Base-by-base conservation (phyloP, 1,140 invertebrate genomes). In the Wasmannia auropunctata region DNA sequence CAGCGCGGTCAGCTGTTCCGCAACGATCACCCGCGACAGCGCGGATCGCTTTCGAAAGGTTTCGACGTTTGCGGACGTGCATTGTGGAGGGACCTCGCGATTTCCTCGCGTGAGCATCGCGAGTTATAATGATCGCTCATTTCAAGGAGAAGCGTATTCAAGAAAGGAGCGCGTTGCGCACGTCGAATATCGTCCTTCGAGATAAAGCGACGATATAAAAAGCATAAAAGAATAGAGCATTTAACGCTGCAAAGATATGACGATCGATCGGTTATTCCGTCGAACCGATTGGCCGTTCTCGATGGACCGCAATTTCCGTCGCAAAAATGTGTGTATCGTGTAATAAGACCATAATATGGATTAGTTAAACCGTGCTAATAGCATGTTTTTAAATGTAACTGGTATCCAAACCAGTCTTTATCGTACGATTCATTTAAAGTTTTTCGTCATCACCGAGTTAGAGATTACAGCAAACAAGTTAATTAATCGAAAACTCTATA, bases 371-470 rank as follows among this genome's bases (percentile, higher is more conserved):
- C 34, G 10, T 40, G 28, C 28, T 3, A 3, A 19, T 22, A 63
- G 19, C 37, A 43, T 7, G n/a, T 69, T 72, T 72, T 72, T 51
- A 46, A 83, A 25, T 58, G 51, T 74, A 60, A 81, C 65, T 22
- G 37, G 11, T 46, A 81, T 43, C 58, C 40, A 58, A 81, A 58
- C 51, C 51, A 19, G 51, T 58, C 76, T 63, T 70, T 74, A 74
- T 83, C 79, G 79, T 28, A n/a, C 67, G 40, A 74, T 58, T 81
- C 56, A 34, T 72, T 74, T 58, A 34, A 58, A 40, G 37, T 83
- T 83, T 81, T 65, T 83, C 51, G n/a, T 74, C 37, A 37, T 83
- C 60, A 83, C 25, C 46, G 31, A 79, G 62, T 51, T 67, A 49
- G 75, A 51, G 16, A 65, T 65, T 65, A 51, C 2, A 31, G 62